Evolutionary conservation across 2,888 invertebrate species (phyloP).

Genomic region (Sphaerophoria taeniata): DNA sequence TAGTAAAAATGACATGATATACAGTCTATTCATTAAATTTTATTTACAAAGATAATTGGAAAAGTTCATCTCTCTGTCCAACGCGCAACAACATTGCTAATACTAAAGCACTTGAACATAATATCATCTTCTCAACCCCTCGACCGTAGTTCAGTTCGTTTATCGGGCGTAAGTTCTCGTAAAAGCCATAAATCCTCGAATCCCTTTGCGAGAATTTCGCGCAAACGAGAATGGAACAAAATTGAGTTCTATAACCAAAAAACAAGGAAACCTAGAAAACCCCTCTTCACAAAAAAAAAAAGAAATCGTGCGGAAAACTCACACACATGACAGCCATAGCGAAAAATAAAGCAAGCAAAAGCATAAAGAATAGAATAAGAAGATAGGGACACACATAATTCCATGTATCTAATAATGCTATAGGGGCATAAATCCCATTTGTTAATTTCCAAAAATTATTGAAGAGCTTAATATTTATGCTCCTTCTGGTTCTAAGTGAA

Average conservation of each 20-base stretch:
- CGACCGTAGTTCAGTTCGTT: not conserved
- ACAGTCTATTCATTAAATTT: slow-evolving; percentile 74
- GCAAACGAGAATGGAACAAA: slow-evolving; percentile 64
- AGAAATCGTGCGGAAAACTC: not conserved
- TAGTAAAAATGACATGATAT: slow-evolving; percentile 74
- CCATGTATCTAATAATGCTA: slow-evolving; percentile 68
- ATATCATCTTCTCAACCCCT: slow-evolving; percentile 2
- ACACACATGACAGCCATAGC: not conserved
- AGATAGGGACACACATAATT: slow-evolving; percentile 55
- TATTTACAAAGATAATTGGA: slow-evolving; percentile 74
- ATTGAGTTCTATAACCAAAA: slow-evolving; percentile 46
- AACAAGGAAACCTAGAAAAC: slow-evolving; percentile 53
- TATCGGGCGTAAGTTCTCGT: slow-evolving; percentile 16
- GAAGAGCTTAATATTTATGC: slow-evolving; percentile 72
- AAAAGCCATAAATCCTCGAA: slow-evolving; percentile 71
- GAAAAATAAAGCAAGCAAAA: too few relatives aligned
- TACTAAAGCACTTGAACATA: slow-evolving; percentile 18
- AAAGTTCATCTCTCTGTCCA: slow-evolving; percentile 62
- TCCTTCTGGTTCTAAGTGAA: slow-evolving; percentile 4
- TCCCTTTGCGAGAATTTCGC: slow-evolving; percentile 71
- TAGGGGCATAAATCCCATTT: slow-evolving; percentile 70
- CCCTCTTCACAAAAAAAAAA: slow-evolving; percentile 14
- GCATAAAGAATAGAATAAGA: slow-evolving; percentile 37
- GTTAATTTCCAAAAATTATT: slow-evolving; percentile 74
- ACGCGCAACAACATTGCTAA: slow-evolving; percentile 37